Evolutionary conservation across 2,888 invertebrate genomes (phyloP).

Genomic region (Platycnemis pennipes): DNA sequence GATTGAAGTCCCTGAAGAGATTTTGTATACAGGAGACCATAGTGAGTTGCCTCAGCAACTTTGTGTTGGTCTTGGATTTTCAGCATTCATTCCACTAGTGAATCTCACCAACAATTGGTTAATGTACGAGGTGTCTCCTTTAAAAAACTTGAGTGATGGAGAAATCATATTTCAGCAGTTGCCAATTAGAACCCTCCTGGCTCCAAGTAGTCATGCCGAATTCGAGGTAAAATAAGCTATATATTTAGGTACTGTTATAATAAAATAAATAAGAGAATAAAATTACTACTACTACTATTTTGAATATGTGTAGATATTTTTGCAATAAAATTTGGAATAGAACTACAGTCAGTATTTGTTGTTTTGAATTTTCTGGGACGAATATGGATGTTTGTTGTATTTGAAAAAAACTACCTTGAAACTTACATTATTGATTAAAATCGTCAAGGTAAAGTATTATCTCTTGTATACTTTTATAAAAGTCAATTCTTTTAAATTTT

Average conservation of each 20-base stretch:
- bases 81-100: slow-evolving; percentile 12
- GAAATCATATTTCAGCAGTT: slow-evolving; percentile 39
- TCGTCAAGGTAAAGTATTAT: too few relatives aligned
- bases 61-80: slow-evolving; percentile 52
- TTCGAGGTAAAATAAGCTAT: slow-evolving; percentile 19
- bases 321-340: too few relatives aligned
- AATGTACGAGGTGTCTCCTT: slow-evolving; percentile 21
- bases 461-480: too few relatives aligned
- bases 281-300: too few relatives aligned
- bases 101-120: slow-evolving; percentile 44
- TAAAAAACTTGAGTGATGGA: not conserved
- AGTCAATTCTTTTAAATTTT: too few relatives aligned
- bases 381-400: too few relatives aligned
- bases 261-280: too few relatives aligned
- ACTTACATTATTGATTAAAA: too few relatives aligned
- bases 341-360: too few relatives aligned
- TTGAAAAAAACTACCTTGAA: too few relatives aligned
- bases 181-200: slow-evolving; percentile 13
- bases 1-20: slow-evolving; percentile 51
- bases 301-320: too few relatives aligned
- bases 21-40: slow-evolving; percentile 12
- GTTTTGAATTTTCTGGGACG: too few relatives aligned
- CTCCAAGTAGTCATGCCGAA: slow-evolving; percentile 33
- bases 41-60: not conserved
- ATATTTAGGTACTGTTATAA: not conserved